Evolutionary conservation across 1,140 invertebrate genomes (phyloP), one percentile per base, ranked within the genome.

Genomic region (Aphaenogaster floridana): DNA sequence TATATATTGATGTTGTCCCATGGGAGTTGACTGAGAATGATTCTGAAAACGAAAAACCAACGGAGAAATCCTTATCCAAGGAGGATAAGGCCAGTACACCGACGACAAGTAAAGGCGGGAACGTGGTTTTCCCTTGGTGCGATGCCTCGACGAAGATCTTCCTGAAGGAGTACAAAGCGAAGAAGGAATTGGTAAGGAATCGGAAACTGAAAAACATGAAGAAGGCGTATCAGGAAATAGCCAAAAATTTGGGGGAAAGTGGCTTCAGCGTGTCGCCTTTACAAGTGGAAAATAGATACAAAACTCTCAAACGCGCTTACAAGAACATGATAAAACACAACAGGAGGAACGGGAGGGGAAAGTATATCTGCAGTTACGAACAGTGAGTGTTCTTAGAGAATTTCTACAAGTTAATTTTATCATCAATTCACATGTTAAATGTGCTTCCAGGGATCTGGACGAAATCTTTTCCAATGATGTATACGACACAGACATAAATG

Each of bases 321-420:
- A 84, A 84, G 13, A 84, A 84, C 15, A 84, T 84, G 80, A 76
- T 84, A n/a, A 48, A 63, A 28, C n/a, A 74, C n/a, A 84, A 84
- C 2, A 36, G 80, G 15, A 74, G 80, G 34, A 84, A 61, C 3
- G 80, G 80, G 1, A 74, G 80, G 5, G 80, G 80, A 63, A 84
- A 63, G 28, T 84, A 84, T 45, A 84, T 84, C 7, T 84, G 69
- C 13, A 84, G 54, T 63, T 84, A 84, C 6, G 80, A 84, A 50
- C 68, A 76, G 80, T 84, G 13, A 74, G 80, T 76, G 13, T 48
- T 50, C 50, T 7, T 4, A 0, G 9, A 36, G 8, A 9, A 80
- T n/a, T 48, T 13, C 6, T 71, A 39, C 6, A 68, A 64, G 8
- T 36, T 59, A 7, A 8, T 21, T 42, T 57, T 13, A 21, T 21